Base-by-base conservation (phyloP, 2,113 vertebrate genomes). In the Turdus rufiventris region DNA sequence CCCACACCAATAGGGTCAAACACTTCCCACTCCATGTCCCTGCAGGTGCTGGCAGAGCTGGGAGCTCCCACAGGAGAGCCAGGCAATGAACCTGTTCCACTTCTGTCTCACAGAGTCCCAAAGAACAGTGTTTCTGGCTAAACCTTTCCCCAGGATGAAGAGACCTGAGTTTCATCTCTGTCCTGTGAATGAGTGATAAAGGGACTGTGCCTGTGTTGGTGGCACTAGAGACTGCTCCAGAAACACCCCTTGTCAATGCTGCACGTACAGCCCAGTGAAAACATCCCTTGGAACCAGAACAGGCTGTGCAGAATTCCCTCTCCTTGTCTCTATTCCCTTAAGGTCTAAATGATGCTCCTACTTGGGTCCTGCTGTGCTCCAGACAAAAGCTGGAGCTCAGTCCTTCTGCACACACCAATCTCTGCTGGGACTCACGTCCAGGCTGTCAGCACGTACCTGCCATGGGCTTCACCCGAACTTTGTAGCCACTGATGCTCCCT, bases 391-490 rank as follows among this genome's bases (percentile, higher is more conserved):
- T 23, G 38, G 14, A 77, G 47, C 61, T 48, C 26, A 8, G 14
- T 7, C 36, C 58, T 51, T 23, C 33, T 5, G 29, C 18, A 1
- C 2, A 51, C 51, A 10, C 1, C 2, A 6, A 14, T 6, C 43
- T n/a, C 63, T 28, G 36, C 71, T 23, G 36, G 50, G 4, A 10
- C 25, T 29, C 26, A 14, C 0, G 0, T 2, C 28, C 66, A 20
- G 4, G 0, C 0, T 8, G 5, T 36, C 13, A 67, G 33, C 45
- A 81, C 97, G 21, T 95, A 99, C 99, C 99, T 98, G 99, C 98
- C 96, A 98, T 97, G 54, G 99, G 98, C 92, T 97, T 98, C 47
- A 99, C 98, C 88, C 98, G 97, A 68, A 99, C 98, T 95, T 99
- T 99, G 97, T 99, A 99, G 62, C 99, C 98, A 16, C 97, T 98